These are phyloP conservation scores for Lamprologus callipterus DNA, from an alignment of 2,113 vertebrate genomes.

Conservation along the genomic window DNA sequence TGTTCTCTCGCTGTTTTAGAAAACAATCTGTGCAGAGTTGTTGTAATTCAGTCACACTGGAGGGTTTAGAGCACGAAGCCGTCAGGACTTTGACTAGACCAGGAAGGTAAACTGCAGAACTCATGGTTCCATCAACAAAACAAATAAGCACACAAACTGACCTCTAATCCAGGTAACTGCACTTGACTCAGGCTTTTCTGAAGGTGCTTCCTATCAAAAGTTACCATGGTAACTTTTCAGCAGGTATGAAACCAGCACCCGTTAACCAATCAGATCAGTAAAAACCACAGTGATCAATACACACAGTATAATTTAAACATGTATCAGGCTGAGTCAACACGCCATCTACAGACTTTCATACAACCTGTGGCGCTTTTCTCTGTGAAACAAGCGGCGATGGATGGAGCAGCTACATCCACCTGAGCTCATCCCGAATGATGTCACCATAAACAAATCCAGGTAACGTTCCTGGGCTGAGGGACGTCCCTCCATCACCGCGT, in stretches of 20 bases:
- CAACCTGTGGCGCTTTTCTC: neutral
- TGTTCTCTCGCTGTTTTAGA: neutral
- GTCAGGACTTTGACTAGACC: too few species aligned
- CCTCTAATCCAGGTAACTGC: neutral
- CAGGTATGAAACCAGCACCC: neutral
- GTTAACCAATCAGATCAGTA: neutral
- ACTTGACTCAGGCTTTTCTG: neutral
- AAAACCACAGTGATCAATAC: neutral
- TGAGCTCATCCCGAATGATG: neutral
- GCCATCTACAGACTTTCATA: neutral
- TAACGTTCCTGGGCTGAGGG: neutral
- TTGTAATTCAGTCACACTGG: neutral
- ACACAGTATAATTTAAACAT: neutral
- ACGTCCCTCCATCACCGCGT: neutral
- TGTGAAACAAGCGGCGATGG: neutral
- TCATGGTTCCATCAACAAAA: neutral
- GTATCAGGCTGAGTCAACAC: neutral
- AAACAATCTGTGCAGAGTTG: neutral
- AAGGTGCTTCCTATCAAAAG: neutral
- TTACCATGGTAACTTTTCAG: neutral
- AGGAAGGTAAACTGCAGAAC: neutral
- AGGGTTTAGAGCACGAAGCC: neutral
- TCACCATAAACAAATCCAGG: neutral
- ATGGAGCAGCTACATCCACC: too few species aligned
- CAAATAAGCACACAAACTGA: rapidly evolving